phyloP scores from a whole-genome alignment of 1,140 invertebrate species.

The Halotydeus destructor region DNA sequence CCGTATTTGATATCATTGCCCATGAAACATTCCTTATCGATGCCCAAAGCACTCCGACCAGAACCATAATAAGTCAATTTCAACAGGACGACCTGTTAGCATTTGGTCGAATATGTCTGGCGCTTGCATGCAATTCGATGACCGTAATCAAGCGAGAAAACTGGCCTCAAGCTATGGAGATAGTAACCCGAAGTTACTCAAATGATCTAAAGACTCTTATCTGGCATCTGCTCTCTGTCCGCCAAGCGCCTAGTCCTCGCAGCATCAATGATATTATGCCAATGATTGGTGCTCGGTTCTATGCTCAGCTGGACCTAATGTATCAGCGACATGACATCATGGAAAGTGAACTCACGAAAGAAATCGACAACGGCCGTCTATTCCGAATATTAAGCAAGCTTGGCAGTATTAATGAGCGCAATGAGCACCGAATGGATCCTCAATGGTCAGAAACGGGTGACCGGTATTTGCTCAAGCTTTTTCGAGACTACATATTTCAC shows the following conservation, averaged over 20 bases:
- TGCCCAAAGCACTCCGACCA: constrained; percentile 35
- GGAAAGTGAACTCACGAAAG: constrained; percentile 72
- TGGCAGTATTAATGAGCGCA: constrained; percentile 72
- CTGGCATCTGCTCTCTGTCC: constrained; percentile 16
- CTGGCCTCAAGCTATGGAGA: constrained; percentile 44
- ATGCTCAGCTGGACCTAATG: constrained; percentile 74
- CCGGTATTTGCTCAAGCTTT: constrained; percentile 90
- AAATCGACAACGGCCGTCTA: constrained; percentile 81
- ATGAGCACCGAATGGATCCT: constrained; percentile 77
- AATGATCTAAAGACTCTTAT: constrained; percentile 81
- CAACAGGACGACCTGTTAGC: constrained; percentile 79
- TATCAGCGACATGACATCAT: constrained; percentile 65
- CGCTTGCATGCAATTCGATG: constrained; percentile 69
- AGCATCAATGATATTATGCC: constrained; percentile 92
- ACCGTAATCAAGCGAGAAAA: constrained; percentile 64
- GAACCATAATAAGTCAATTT: constrained; percentile 49
- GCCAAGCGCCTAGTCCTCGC: constrained; percentile 31
- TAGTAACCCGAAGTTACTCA: constrained; percentile 67
- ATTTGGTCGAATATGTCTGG: constrained; percentile 71
- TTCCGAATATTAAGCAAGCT: constrained; percentile 75
- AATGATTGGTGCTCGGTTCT: constrained; percentile 94
- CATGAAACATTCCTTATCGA: constrained; percentile 35
- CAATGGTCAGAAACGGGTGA: constrained; percentile 93
- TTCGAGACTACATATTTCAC: constrained; percentile 93
- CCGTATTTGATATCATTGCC: constrained; percentile 58